Base-by-base conservation (phyloP, 2,113 vertebrate species). In the Brachyhypopomus occidentalis region DNA sequence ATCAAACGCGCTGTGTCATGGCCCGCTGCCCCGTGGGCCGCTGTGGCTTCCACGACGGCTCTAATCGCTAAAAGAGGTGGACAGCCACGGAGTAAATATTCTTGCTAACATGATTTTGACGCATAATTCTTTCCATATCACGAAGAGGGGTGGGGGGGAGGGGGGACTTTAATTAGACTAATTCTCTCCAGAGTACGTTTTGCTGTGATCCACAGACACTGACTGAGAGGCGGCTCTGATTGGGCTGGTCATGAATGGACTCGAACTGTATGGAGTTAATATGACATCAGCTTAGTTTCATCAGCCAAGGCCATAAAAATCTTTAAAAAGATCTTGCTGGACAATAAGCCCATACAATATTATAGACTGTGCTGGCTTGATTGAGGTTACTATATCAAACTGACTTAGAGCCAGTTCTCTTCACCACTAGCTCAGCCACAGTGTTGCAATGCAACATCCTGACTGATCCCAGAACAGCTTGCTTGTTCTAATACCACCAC, bases 81-180 rank as follows among this genome's bases (percentile, higher is more conserved):
- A 88, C 63, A 52, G 27, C 72, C 12, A 79, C 48, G 30, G 63
- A 69, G 84, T 90, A 90, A 90, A 91, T 91, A 89, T 89, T 87
- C 87, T 88, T 86, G 86, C 84, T 83, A 90, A 86, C 69, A 55
- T 82, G 81, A 88, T 87, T 87, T 84, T 22, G 71, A 63, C 66
- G 36, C 48, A 84, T 83, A 75, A 77, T 89, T 78, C 75, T 85
- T 88, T 86, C 82, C 81, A 72, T 77, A 55, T 87, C 89, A 91
- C 87, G 85, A 87, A 70, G 34, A 60, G 78, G 7, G 56, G 48
- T 58, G 71, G 56, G 75, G 71, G 72, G 63, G 71, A 45, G 75
- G 71, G 72, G 63, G 48, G 8, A 72, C 34, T 84, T 60, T 78
- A 66, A 59, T 83, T 82, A 63, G 55, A 25, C 74, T 83, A 58